phyloP scores from a whole-genome alignment of 2,113 vertebrate genomes.

The Phyllopteryx taeniolatus region DNA sequence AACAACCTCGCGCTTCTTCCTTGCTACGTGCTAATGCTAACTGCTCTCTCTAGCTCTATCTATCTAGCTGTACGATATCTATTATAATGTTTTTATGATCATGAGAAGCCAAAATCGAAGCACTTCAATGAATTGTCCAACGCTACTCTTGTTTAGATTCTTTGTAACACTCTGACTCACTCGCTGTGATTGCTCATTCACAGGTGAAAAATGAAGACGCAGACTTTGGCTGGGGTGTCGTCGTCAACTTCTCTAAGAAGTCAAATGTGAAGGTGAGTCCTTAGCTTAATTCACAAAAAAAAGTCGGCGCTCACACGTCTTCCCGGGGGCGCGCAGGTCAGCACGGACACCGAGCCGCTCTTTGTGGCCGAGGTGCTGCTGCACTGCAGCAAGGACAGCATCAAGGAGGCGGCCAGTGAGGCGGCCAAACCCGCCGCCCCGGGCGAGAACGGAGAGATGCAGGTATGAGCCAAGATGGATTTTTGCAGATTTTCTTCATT shows the following conservation, averaged over 20 bases:
- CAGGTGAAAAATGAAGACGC: conserved; percentile 90
- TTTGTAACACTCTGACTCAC: neutral
- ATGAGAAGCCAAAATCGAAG: too few species aligned
- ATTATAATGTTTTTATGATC: too few species aligned
- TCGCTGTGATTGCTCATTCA: neutral
- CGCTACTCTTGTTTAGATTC: too few species aligned
- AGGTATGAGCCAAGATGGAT: conserved; percentile 67
- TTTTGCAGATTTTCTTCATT: neutral
- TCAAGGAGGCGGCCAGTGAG: conserved; percentile 89
- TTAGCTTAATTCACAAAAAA: neutral
- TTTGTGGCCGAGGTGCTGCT: conserved; percentile 92
- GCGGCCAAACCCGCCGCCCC: conserved; percentile 83
- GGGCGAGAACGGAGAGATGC: conserved; percentile 94
- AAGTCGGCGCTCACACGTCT: neutral
- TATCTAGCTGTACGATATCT: too few species aligned
- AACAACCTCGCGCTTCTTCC: conserved; percentile 1
- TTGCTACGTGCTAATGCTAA: neutral
- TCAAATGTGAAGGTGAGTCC: conserved; percentile 87
- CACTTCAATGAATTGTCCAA: too few species aligned
- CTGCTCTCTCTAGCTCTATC: too few species aligned
- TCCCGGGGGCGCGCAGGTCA: conserved; percentile 17
- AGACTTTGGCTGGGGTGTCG: conserved; percentile 96
- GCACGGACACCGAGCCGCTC: conserved; percentile 81
- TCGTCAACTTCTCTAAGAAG: conserved; percentile 98
- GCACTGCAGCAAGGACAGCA: conserved; percentile 90